Base-by-base conservation (phyloP, 1,140 invertebrate species). In the Drosophila serrata region DNA sequence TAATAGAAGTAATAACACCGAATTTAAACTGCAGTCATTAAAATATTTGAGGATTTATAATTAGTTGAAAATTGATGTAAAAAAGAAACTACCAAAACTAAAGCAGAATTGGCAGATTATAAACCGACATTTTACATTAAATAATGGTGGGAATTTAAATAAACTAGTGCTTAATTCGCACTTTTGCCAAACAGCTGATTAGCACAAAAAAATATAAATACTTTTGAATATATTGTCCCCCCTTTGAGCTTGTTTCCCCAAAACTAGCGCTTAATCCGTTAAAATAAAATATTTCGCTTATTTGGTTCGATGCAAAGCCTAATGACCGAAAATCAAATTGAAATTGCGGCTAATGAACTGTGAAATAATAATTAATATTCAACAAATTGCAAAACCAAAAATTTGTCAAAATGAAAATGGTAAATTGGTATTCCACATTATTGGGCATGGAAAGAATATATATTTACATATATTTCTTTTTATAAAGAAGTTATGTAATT, bases 341-440 rank as follows among this genome's bases (percentile, higher is more conserved):
- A 67, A 76, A 67, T 76, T 59, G 40, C 11, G 61, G 22, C 73
- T 76, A 76, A 76, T 76, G 74, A 76, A 76, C 74, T 76, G 73
- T 76, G 55, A 76, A 76, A 76, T 76, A 65, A 76, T 76, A 76
- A 76, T 76, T 67, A 59, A 76, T 76, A 76, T 64, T 76, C 45
- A 64, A 67, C 62, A 55, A 76, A 76, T 58, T 65, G 74, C 53
- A 45, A 65, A 58, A 40, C 39, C 24, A 24, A 39, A 75, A 75
- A 76, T 53, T 67, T 65, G 61, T 75, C 45, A 51, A 45, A 39
- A 19, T 40, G 24, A 46, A 48, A 48, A 67, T 11, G 24, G 15
- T n/a, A 46, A 58, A 58, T 40, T 35, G 22, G 49, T n/a, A 31
- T 43, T 53, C 17, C 46, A 42, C 31, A 45, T 53, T 53, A 69